Evolutionary conservation across 2,113 vertebrate species (phyloP).

Genomic region (Protobothrops mucrosquamatus): DNA sequence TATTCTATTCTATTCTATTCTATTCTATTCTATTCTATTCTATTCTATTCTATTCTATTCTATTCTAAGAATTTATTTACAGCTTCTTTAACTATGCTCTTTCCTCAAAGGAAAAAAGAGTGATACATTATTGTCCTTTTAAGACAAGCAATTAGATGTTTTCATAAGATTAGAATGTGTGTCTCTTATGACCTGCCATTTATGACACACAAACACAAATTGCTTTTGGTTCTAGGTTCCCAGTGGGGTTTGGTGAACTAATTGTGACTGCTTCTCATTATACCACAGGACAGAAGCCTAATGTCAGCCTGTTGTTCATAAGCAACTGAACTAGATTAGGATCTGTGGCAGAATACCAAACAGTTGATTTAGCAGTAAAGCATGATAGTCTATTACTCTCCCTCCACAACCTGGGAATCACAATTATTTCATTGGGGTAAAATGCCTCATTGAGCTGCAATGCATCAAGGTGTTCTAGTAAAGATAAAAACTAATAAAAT

Average conservation of each 20-base stretch:
- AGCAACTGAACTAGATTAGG: constrained; percentile 30
- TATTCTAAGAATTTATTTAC: neutral
- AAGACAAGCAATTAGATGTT: neutral
- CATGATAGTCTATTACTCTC: constrained; percentile 15
- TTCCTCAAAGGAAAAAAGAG: constrained; percentile 4
- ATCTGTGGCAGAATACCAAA: constrained; percentile 24
- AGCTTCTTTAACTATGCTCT: neutral
- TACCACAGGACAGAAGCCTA: constrained; percentile 28
- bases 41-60: neutral
- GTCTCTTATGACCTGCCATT: neutral
- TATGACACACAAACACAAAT: neutral
- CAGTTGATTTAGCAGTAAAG: constrained; percentile 22
- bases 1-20: too few relatives aligned
- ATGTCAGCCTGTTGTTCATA: constrained; percentile 34
- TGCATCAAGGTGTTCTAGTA: constrained; percentile 2
- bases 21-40: neutral
- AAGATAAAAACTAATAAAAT: neutral
- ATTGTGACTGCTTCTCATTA: constrained; percentile 27
- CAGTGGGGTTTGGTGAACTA: constrained; percentile 17
- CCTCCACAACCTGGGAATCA: constrained; percentile 10
- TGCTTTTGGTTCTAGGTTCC: constrained; percentile 19
- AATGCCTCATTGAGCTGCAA: neutral
- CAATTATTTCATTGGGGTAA: constrained; percentile 2
- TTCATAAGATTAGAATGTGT: constrained; percentile 12
- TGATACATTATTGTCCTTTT: constrained; percentile 5